A percentile compares a stretch with the other conserved stretches of the same genome.
Conservation (phyloP, 2,113 vertebrate species). For the Nyctibius bracteatus region DNA sequence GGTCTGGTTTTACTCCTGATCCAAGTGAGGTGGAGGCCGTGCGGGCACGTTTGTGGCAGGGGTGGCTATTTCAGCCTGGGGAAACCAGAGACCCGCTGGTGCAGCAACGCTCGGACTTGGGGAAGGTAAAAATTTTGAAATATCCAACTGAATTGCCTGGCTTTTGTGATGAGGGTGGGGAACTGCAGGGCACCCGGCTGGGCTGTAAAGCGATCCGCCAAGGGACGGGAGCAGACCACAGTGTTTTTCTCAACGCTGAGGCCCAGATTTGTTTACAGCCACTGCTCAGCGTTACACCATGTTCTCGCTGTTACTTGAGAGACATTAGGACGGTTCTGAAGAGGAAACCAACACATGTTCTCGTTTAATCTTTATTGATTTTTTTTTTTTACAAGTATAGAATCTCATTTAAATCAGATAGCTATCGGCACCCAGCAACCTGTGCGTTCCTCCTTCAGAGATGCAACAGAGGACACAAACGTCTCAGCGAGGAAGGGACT, state of each 20-base stretch:
- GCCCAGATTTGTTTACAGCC: neutral
- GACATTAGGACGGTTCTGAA: neutral
- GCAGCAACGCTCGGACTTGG: neutral
- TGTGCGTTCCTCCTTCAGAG: neutral
- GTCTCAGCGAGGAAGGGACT: neutral
- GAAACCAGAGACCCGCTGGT: neutral
- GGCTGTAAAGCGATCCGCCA: accelerated
- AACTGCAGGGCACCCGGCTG: neutral
- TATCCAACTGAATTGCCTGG: neutral
- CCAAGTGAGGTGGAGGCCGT: neutral
- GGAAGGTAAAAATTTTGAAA: neutral
- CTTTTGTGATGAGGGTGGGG: neutral
- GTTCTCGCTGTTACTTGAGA: neutral
- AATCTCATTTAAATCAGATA: conserved; percentile 44
- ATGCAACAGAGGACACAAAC: neutral
- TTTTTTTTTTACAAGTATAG: conserved; percentile 34
- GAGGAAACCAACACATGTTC: conserved; percentile 7
- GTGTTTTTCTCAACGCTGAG: neutral
- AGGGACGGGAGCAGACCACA: neutral
- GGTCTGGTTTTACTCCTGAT: neutral
- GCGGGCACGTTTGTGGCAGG: neutral
- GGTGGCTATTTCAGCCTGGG: too few species aligned
- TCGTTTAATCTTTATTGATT: conserved; percentile 39
- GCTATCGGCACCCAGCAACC: conserved; percentile 2
- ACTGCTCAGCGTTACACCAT: neutral